A percentile compares a stretch with the other conserved stretches of the same genome.
These are phyloP conservation scores for Ahaetulla prasina DNA, from an alignment of 2,113 vertebrate genomes.

Conservation along the genomic window DNA sequence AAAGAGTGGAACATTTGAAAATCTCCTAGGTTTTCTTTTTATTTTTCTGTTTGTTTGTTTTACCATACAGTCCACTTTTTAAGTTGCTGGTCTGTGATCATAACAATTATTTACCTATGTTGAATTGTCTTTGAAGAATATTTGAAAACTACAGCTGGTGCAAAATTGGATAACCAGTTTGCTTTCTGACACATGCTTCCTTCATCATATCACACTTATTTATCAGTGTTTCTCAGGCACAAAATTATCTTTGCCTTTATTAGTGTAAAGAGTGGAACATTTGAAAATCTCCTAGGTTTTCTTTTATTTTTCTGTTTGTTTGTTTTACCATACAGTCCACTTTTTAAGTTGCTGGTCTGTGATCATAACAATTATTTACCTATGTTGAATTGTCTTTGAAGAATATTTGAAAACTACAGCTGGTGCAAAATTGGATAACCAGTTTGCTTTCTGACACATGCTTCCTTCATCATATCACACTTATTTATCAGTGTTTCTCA, in stretches of 20 bases:
- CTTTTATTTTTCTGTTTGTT: no score
- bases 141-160: neutral
- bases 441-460: no score
- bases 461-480: no score
- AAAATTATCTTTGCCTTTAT: neutral
- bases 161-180: neutral
- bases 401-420: no score
- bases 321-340: no score
- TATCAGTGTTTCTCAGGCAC: neutral
- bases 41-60: neutral
- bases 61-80: neutral
- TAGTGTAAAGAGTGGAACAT: neutral
- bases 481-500: no score
- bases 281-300: neutral
- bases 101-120: neutral
- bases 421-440: no score
- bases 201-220: neutral
- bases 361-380: no score
- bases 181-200: neutral
- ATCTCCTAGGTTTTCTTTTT: no score
- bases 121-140: neutral
- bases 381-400: no score
- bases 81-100: neutral
- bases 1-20: no score
- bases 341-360: no score